A percentile compares a stretch with the other conserved stretches of the same genome.
Evolutionary conservation across 2,113 vertebrate species (phyloP).

Genomic region (Artemisiospiza belli): DNA sequence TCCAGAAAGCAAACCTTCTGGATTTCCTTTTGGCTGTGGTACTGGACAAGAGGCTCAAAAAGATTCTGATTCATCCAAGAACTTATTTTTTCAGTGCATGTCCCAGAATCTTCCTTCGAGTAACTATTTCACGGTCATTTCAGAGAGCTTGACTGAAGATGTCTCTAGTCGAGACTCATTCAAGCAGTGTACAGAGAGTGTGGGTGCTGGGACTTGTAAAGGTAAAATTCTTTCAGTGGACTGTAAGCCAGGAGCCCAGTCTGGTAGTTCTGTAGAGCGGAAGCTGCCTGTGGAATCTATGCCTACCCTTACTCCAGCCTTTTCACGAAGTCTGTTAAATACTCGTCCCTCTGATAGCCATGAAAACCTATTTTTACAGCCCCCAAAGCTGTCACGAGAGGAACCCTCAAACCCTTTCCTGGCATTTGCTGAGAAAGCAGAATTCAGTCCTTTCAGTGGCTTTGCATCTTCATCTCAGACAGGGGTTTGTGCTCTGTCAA

Average conservation of each 20-base stretch:
- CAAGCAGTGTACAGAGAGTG: constrained; percentile 75
- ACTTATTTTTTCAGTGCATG: constrained; percentile 99
- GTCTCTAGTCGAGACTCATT: constrained; percentile 77
- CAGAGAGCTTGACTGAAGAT: constrained; percentile 88
- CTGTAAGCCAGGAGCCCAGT: constrained; percentile 80
- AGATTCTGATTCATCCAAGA: constrained; percentile 86
- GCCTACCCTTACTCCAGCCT: constrained; percentile 85
- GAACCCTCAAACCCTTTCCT: constrained; percentile 94
- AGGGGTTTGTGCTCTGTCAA: constrained; percentile 50
- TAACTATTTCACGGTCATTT: constrained; percentile 91
- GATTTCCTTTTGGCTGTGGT: constrained; percentile 85
- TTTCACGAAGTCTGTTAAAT: constrained; percentile 78
- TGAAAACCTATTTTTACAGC: constrained; percentile 95
- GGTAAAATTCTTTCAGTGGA: constrained; percentile 77
- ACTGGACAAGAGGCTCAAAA: constrained; percentile 79
- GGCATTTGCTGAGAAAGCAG: constrained; percentile 86
- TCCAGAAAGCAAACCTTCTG: constrained; percentile 84
- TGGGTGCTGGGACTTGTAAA: constrained; percentile 71
- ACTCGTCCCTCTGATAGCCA: constrained; percentile 83
- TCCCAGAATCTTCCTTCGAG: constrained; percentile 87
- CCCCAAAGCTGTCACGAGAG: constrained; percentile 85
- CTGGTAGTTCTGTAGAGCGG: constrained; percentile 80
- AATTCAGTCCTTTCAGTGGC: constrained; percentile 87
- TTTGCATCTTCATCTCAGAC: constrained; percentile 80
- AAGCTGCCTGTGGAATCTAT: constrained; percentile 80